Evolutionary conservation across 2,113 vertebrate species (phyloP).

Genomic region (Heptranchias perlo): DNA sequence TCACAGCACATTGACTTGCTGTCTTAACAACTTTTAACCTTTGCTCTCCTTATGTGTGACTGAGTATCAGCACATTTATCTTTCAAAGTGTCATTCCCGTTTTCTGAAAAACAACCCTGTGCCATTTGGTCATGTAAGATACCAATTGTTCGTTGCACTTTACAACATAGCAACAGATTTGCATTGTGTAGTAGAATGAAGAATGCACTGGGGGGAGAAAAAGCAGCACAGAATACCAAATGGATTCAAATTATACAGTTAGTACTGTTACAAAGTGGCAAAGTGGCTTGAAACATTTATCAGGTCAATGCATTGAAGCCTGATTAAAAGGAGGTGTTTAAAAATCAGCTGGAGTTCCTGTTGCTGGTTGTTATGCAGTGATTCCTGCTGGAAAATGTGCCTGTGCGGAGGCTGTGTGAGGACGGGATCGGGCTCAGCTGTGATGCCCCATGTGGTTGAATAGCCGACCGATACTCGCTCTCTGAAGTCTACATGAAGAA

Average conservation of each 20-base stretch:
- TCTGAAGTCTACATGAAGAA: neutral
- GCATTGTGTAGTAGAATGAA: neutral
- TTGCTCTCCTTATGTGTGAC: constrained; percentile 44
- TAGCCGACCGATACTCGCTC: neutral
- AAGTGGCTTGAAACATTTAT: neutral
- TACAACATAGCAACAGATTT: constrained; percentile 31
- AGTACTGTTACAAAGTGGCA: too few relatives aligned
- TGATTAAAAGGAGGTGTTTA: neutral
- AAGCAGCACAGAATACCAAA: neutral
- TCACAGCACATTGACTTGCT: constrained; percentile 45
- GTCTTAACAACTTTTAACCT: constrained; percentile 50
- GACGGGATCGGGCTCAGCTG: neutral
- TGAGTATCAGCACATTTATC: constrained; percentile 43
- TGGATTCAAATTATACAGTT: neutral
- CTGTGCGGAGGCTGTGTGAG: neutral
- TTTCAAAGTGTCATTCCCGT: constrained; percentile 40
- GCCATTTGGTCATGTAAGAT: constrained; percentile 28
- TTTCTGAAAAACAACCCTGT: constrained; percentile 39
- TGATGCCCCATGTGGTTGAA: neutral
- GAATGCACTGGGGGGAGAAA: neutral
- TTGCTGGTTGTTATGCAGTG: neutral
- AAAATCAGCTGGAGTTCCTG: neutral
- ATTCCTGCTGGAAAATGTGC: neutral
- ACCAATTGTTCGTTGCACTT: constrained; percentile 40
- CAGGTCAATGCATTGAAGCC: neutral